A percentile compares a stretch with the other conserved stretches of the same genome.
Evolutionary conservation across 2,888 invertebrate genomes (phyloP).

Genomic region (Drosophila maculinotata): DNA sequence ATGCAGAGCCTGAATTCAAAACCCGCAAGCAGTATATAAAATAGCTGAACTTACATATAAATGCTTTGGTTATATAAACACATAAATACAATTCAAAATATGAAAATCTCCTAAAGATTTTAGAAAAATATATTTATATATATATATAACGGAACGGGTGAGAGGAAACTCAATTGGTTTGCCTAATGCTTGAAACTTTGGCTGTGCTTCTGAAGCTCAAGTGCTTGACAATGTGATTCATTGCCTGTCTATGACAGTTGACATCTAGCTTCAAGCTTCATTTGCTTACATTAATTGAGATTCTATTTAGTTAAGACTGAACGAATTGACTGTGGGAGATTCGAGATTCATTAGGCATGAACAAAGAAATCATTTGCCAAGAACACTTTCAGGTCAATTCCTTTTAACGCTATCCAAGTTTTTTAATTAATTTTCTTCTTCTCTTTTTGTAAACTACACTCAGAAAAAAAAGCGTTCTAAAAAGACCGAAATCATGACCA

Average conservation of each 20-base stretch:
- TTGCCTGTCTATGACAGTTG: slow-evolving; percentile 28
- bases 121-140: neutral
- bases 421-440: slow-evolving; percentile 66
- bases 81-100: neutral
- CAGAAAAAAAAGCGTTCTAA: no score
- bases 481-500: no score
- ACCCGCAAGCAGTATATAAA: no score
- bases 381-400: slow-evolving; percentile 58
- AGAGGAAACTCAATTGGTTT: slow-evolving; percentile 1
- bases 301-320: slow-evolving; percentile 54
- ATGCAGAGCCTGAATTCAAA: no score
- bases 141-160: neutral
- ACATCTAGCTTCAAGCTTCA: slow-evolving; percentile 46
- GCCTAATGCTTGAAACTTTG: neutral
- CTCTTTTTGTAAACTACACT: slow-evolving; percentile 18
- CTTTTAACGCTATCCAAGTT: slow-evolving; percentile 43
- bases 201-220: slow-evolving; percentile 1
- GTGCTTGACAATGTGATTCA: slow-evolving; percentile 18
- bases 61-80: neutral
- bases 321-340: slow-evolving; percentile 17
- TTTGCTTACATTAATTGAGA: slow-evolving; percentile 72
- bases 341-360: slow-evolving; percentile 37
- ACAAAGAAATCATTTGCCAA: slow-evolving; percentile 52
- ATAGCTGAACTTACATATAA: no score
- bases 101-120: neutral